A percentile compares a stretch with the other conserved stretches of the same genome.
phyloP scores from a whole-genome alignment of 2,113 vertebrate species.

The Spea multiplicata region DNA sequence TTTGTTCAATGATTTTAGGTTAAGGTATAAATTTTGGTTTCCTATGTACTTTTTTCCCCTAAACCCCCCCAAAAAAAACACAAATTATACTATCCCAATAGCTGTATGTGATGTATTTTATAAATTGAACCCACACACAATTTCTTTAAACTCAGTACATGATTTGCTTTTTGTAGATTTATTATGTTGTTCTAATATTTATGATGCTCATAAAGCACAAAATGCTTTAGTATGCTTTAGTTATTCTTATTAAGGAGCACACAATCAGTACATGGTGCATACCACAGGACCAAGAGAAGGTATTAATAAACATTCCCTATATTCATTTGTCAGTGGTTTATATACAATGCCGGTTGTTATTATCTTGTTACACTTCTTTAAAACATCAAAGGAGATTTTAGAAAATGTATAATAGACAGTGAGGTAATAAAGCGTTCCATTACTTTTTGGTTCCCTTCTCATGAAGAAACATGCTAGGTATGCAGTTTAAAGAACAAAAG shows the following conservation, averaged over 20 bases:
- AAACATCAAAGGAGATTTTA: conserved; percentile 18
- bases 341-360: conserved; percentile 15
- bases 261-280: conserved; percentile 19
- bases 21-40: too few relatives aligned
- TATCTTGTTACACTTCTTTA: conserved; percentile 24
- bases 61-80: too few relatives aligned
- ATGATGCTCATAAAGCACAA: conserved; percentile 1
- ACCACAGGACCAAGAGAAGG: conserved; percentile 13
- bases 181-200: conserved; percentile 17
- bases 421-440: background rate
- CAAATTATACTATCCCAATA: too few relatives aligned
- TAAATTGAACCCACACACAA: background rate
- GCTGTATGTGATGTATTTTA: too few relatives aligned
- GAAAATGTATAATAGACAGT: background rate
- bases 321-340: conserved; percentile 16
- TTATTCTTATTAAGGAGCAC: conserved; percentile 4
- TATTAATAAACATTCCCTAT: conserved; percentile 26
- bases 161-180: background rate
- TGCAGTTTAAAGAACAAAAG: too few relatives aligned
- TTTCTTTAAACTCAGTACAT: background rate
- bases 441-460: too few relatives aligned
- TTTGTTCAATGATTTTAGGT: too few relatives aligned
- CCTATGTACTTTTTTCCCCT: too few relatives aligned
- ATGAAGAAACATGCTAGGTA: too few relatives aligned
- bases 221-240: conserved; percentile 2